These are phyloP conservation scores for Rhinichthys klamathensis DNA, from an alignment of 2,113 vertebrate genomes.

Conservation along the genomic window DNA sequence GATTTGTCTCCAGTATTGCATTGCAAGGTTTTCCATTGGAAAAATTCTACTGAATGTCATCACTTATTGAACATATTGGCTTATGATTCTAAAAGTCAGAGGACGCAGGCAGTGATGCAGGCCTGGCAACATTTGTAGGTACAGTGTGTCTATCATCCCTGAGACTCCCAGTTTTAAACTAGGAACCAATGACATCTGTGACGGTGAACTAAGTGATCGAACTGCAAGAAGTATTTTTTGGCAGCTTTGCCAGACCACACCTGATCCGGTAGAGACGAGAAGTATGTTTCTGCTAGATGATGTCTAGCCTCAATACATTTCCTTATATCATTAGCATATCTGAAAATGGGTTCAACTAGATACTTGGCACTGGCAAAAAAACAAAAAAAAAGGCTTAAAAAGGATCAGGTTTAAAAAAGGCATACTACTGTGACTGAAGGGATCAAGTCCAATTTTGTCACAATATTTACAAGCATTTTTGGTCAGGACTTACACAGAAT, in stretches of 20 bases:
- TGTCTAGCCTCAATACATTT: neutral
- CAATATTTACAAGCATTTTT: constrained; percentile 41
- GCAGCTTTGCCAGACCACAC: neutral
- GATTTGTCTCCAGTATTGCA: constrained; percentile 64
- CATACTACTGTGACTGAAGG: constrained; percentile 19
- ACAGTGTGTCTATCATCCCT: constrained; percentile 55
- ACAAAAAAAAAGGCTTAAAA: constrained; percentile 3
- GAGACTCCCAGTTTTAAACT: constrained; percentile 50
- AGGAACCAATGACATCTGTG: constrained; percentile 44
- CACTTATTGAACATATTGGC: constrained; percentile 41
- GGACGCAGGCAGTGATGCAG: constrained; percentile 51
- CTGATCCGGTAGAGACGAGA: neutral
- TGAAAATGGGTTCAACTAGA: constrained; percentile 36
- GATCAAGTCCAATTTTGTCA: constrained; percentile 20
- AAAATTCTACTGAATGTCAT: constrained; percentile 30
- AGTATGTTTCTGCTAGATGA: neutral
- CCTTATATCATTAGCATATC: neutral
- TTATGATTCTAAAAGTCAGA: constrained; percentile 39
- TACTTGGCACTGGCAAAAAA: constrained; percentile 52
- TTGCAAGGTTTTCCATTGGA: constrained; percentile 66
- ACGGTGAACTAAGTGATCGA: neutral
- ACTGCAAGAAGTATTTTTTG: neutral
- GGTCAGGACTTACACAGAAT: constrained; percentile 44
- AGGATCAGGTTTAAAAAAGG: constrained; percentile 7
- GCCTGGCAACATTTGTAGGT: constrained; percentile 15